These are phyloP conservation scores for Rhabditophanes sp. DNA, from an alignment of 2,888 invertebrate genomes.

Conservation along the genomic window DNA sequence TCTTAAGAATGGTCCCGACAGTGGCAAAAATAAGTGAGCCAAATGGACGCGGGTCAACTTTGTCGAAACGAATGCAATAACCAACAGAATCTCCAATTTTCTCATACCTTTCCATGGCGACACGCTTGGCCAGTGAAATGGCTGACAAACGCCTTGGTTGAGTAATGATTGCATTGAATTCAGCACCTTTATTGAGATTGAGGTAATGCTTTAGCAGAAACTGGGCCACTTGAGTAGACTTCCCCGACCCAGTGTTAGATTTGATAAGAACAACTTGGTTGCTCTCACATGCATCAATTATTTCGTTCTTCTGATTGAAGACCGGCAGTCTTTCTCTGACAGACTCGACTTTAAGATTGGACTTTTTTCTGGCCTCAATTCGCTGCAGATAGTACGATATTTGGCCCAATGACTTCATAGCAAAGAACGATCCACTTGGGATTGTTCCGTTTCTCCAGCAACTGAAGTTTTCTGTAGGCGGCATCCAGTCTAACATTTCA, in stretches of 20 bases:
- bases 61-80: constrained; percentile 80
- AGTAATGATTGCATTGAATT: constrained; percentile 79
- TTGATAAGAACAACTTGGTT: constrained; percentile 67
- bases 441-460: too few relatives aligned
- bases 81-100: constrained; percentile 63
- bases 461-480: too few relatives aligned
- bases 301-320: constrained; percentile 55
- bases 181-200: constrained; percentile 69
- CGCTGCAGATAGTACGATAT: too few relatives aligned
- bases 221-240: constrained; percentile 63
- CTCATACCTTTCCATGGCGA: constrained; percentile 75
- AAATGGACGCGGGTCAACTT: constrained; percentile 73
- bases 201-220: constrained; percentile 85
- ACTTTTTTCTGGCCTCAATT: too few relatives aligned
- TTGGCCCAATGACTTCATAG: too few relatives aligned
- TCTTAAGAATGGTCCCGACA: constrained; percentile 66
- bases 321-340: constrained; percentile 59
- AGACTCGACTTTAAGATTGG: constrained; percentile 4
- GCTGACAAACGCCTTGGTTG: constrained; percentile 87
- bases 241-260: constrained; percentile 81
- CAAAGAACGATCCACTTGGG: too few relatives aligned
- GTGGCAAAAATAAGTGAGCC: constrained; percentile 56
- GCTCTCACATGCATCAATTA: constrained; percentile 61
- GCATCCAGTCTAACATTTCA: too few relatives aligned
- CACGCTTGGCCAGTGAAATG: constrained; percentile 82